Percentiles rank a stretch among this genome's conserved stretches.
phyloP scores from a whole-genome alignment of 2,113 vertebrate genomes.

The Dipodomys merriami region DNA sequence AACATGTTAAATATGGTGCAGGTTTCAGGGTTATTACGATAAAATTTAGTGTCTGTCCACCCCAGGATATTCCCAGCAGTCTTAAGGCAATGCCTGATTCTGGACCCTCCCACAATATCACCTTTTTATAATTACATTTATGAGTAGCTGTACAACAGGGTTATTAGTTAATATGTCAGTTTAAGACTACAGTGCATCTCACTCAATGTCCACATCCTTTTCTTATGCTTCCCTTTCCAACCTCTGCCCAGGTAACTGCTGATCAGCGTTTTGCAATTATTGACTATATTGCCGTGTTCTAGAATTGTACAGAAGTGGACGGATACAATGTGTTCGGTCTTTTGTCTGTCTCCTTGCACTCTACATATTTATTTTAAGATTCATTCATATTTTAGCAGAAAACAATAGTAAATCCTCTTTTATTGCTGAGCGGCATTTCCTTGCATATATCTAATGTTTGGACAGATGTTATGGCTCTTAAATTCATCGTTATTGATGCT shows the following conservation, averaged over 20 bases:
- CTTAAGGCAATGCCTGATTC: accelerated
- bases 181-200: no score
- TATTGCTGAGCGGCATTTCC: neutral
- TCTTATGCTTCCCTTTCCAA: neutral
- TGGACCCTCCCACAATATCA: no score
- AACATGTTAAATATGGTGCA: accelerated
- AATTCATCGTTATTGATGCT: neutral
- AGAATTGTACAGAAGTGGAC: neutral
- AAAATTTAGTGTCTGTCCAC: neutral
- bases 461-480: neutral
- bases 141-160: no score
- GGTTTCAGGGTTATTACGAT: neutral
- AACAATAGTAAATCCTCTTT: neutral
- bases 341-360: neutral
- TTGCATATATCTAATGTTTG: neutral
- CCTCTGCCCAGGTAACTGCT: neutral
- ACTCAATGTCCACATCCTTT: no score
- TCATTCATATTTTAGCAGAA: neutral
- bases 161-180: no score
- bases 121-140: no score
- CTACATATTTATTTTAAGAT: neutral
- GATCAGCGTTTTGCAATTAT: neutral
- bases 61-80: accelerated
- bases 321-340: accelerated
- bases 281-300: neutral